Base-by-base conservation (phyloP, 2,888 invertebrate species). In the Acrocyrtus sp. region DNA sequence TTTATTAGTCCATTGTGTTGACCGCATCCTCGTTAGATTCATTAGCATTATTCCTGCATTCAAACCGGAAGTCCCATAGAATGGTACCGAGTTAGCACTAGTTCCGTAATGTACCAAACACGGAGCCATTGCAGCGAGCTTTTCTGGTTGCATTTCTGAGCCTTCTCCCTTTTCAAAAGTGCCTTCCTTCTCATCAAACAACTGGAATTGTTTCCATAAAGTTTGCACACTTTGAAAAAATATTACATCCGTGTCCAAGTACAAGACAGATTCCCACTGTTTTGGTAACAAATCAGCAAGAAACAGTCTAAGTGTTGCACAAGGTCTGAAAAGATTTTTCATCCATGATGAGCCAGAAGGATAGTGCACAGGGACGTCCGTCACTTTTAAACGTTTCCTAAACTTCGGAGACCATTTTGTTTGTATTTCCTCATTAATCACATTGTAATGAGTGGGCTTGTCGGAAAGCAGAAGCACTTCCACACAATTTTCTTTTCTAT, bases 21-120 rank as follows among this genome's bases (percentile, higher is more conserved):
- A 73, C 53, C 85, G 79, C 81, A 86, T 82, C 22, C 85, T 77
- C 0, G 85, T 84, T 50, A 86, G 80, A 75, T 85, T 85, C 85
- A 86, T 85, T 74, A 85, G 80, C 85, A 85, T 85, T 29, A 86
- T 84, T 19, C 85, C 86, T 34, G 85, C 85, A 78, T 86, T 86
- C 5, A 86, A 82, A 39, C 86, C 86, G 82, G 83, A 70, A 75
- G 72, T 77, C 10, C 84, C 85, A 81, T 83, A 85, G 75, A 81
- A 85, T 2, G 86, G 86, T 68, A 85, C 84, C 47, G 83, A 81
- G 29, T 85, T 85, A 74, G 83, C 84, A 29, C 83, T 79, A 5
- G 79, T 62, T 70, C 84, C 84, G 76, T 86, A 86, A 83, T 85
- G 85, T 65, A 85, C 85, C 47, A 84, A 83, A 75, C 85, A 85